Conservation (phyloP, 2,113 vertebrate genomes). For the Anguilla japonica region DNA sequence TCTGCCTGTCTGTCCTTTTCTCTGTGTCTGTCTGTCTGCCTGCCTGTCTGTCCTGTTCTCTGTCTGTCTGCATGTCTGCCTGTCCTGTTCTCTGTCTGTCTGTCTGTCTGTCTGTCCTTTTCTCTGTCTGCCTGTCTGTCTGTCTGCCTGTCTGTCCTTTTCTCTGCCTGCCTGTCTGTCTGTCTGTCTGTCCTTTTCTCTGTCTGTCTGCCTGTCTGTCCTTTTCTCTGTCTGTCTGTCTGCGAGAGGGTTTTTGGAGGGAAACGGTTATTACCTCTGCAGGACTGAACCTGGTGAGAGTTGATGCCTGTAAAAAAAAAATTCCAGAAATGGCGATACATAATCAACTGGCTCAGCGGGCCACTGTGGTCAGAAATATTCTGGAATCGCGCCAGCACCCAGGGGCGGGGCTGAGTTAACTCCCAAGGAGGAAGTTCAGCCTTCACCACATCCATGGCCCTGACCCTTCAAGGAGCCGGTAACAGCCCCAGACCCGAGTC, state of each 20-base stretch:
- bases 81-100: no score
- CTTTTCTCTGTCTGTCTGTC: not conserved
- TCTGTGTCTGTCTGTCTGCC: no score
- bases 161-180: no score
- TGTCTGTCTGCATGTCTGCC: no score
- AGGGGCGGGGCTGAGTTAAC: not conserved
- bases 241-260: not conserved
- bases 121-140: no score
- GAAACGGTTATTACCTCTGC: not conserved
- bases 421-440: not conserved
- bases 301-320: not conserved
- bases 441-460: not conserved
- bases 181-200: no score
- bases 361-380: not conserved
- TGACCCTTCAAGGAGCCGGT: not conserved
- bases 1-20: no score
- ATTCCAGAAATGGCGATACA: not conserved
- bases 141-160: no score
- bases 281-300: not conserved
- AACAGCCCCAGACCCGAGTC: no score
- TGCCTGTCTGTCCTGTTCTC: accelerated
- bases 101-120: no score
- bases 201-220: no score
- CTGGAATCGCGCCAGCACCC: not conserved
- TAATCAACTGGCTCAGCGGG: not conserved